phyloP scores from a whole-genome alignment of 2,888 invertebrate genomes.

The Lucinisca nassula region DNA sequence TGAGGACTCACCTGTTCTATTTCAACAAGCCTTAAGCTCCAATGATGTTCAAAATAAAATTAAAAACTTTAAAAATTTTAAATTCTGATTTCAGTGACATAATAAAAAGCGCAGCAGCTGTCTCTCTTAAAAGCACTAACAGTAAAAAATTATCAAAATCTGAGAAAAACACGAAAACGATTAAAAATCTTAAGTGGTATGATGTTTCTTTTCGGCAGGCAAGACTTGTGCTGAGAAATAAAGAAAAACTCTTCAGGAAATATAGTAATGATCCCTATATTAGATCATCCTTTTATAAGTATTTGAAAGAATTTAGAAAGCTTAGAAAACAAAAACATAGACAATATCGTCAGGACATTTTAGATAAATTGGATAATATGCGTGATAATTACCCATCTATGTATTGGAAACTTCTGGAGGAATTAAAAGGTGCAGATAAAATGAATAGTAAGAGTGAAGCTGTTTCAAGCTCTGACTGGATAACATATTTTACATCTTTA shows the following conservation, averaged over 20 bases:
- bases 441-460: too few species aligned
- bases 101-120: not conserved
- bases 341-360: too few species aligned
- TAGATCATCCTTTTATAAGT: not conserved
- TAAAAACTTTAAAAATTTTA: too few species aligned
- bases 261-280: not conserved
- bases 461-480: too few species aligned
- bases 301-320: not conserved
- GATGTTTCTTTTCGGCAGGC: not conserved
- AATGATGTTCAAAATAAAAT: not conserved
- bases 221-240: not conserved
- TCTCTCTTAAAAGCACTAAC: not conserved
- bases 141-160: not conserved
- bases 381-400: too few species aligned
- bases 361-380: too few species aligned
- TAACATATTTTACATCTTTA: too few species aligned
- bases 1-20: not conserved
- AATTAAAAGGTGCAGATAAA: too few species aligned
- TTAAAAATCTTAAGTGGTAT: not conserved
- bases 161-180: not conserved
- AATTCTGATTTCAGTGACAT: not conserved
- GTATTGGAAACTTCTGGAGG: too few species aligned
- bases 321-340: too few species aligned
- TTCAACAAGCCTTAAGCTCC: not conserved
- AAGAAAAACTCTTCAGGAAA: not conserved